Evolutionary conservation across 2,797 vertebrate genomes (phyloP).

Genomic region (Ceryle rudis): DNA sequence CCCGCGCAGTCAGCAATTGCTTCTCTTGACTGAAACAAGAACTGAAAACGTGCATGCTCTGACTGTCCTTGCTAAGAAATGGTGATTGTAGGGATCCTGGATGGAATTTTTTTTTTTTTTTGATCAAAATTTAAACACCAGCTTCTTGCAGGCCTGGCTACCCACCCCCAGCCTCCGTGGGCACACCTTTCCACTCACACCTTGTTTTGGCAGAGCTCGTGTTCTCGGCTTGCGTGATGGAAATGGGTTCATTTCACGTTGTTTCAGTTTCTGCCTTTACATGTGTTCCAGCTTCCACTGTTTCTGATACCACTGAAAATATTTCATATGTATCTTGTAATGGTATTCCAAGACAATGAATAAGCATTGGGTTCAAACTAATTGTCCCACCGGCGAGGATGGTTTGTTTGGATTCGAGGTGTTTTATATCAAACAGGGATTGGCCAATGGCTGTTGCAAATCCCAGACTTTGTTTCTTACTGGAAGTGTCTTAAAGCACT

Average conservation of each 20-base stretch:
- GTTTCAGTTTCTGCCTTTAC: not conserved
- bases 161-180: accelerated
- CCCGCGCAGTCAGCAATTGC: accelerated
- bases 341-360: not conserved
- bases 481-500: slow-evolving; percentile 21
- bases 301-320: not conserved
- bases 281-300: accelerated
- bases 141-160: too few species aligned
- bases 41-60: accelerated
- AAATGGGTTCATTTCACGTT: not conserved
- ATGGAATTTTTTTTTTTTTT: not conserved
- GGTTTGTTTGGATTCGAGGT: not conserved
- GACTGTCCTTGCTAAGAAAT: not conserved
- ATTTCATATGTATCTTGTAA: not conserved
- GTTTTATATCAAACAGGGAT: not conserved
- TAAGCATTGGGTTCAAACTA: not conserved
- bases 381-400: not conserved
- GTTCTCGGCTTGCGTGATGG: accelerated
- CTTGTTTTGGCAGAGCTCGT: accelerated
- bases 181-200: accelerated
- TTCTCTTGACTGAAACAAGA: not conserved
- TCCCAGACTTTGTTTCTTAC: not conserved
- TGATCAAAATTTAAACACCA: not conserved
- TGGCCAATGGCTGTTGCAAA: not conserved
- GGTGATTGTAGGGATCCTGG: not conserved